Conservation (phyloP, 2,113 vertebrate species). For the Cnemophilus loriae region DNA sequence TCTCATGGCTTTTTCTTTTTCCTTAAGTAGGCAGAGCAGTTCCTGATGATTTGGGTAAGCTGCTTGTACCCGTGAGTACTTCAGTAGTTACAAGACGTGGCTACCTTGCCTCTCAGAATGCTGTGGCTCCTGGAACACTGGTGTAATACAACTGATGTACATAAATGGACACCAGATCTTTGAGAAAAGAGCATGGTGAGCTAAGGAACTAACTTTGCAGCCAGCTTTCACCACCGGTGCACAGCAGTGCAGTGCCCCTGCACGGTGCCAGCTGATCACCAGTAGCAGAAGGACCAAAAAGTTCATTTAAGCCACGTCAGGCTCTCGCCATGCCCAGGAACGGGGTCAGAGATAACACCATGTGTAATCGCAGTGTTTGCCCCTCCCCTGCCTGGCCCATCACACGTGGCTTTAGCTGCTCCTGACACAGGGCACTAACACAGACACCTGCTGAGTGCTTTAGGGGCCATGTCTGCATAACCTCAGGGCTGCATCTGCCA, state of each 20-base stretch:
- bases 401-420: no score
- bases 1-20: background rate
- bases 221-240: background rate
- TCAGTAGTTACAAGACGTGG: accelerated
- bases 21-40: background rate
- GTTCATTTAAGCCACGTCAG: background rate
- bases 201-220: background rate
- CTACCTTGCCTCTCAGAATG: background rate
- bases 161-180: no score
- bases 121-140: background rate
- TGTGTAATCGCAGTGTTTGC: background rate
- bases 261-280: background rate
- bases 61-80: background rate
- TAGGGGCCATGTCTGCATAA: accelerated
- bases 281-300: background rate
- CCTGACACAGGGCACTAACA: background rate
- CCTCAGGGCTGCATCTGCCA: background rate
- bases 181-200: background rate
- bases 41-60: background rate
- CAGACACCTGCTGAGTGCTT: accelerated
- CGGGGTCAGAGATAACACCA: background rate
- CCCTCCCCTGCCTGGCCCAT: background rate
- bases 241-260: background rate
- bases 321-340: background rate
- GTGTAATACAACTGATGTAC: background rate